These are phyloP conservation scores for Temnothorax unifasciatus DNA, from an alignment of 2,888 invertebrate genomes.

Conservation along the genomic window DNA sequence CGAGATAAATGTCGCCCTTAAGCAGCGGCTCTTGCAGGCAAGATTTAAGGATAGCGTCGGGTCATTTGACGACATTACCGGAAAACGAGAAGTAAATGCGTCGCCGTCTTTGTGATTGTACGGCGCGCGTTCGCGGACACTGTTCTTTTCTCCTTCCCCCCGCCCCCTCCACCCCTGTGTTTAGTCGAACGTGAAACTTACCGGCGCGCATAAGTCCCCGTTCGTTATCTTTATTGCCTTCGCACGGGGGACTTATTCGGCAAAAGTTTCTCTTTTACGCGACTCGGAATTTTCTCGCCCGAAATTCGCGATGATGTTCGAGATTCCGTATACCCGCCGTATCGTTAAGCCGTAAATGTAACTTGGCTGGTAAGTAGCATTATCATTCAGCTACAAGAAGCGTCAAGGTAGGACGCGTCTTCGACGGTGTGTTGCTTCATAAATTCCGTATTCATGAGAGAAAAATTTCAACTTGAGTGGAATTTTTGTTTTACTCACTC, in stretches of 20 bases:
- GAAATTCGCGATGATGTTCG: slow-evolving; percentile 34
- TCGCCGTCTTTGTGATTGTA: slow-evolving; percentile 65
- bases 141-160: neutral
- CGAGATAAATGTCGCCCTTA: slow-evolving; percentile 75
- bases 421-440: slow-evolving; percentile 29
- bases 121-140: slow-evolving; percentile 22
- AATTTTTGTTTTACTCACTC: slow-evolving; percentile 38
- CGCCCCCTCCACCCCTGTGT: neutral
- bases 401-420: slow-evolving; percentile 18
- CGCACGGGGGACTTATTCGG: slow-evolving; percentile 9
- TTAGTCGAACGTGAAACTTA: slow-evolving; percentile 35
- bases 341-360: slow-evolving; percentile 35
- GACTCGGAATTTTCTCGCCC: slow-evolving; percentile 14
- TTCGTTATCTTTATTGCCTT: slow-evolving; percentile 43
- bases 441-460: slow-evolving; percentile 49
- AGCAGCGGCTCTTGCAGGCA: slow-evolving; percentile 69
- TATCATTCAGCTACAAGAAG: slow-evolving; percentile 22
- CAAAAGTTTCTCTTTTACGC: slow-evolving; percentile 18
- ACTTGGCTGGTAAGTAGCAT: slow-evolving; percentile 29
- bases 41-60: slow-evolving; percentile 70
- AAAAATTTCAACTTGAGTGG: slow-evolving; percentile 43
- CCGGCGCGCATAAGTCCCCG: slow-evolving; percentile 4
- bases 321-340: neutral
- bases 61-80: slow-evolving; percentile 70
- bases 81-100: slow-evolving; percentile 72